phyloP scores from a whole-genome alignment of 1,140 invertebrate genomes.

The Heterodera schachtii region DNA sequence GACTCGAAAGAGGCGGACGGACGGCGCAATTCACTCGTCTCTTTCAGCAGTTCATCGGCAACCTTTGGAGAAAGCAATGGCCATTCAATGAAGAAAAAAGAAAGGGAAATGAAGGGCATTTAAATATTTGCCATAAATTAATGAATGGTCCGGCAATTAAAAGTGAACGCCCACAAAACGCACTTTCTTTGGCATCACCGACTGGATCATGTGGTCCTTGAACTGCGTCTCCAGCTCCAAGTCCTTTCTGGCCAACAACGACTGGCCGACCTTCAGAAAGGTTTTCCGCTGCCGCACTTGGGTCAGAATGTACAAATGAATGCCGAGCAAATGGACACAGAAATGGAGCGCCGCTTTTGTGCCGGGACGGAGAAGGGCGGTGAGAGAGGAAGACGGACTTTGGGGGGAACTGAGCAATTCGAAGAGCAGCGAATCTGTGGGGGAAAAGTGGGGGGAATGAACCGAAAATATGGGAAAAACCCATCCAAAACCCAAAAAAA shows the following conservation, averaged over 20 bases:
- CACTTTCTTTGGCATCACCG: conserved; percentile 81
- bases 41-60: conserved; percentile 69
- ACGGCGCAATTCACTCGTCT: conserved; percentile 59
- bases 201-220: conserved; percentile 95
- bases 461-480: not conserved
- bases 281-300: conserved; percentile 85
- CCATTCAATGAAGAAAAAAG: too few relatives aligned
- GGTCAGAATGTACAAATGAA: conserved; percentile 90
- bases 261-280: conserved; percentile 94
- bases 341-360: conserved; percentile 81
- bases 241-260: conserved; percentile 80
- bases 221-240: conserved; percentile 88
- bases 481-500: not conserved
- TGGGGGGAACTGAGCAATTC: conserved; percentile 70
- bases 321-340: conserved; percentile 85
- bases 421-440: conserved; percentile 79
- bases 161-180: conserved; percentile 13
- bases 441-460: conserved; percentile 50
- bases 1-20: conserved; percentile 53
- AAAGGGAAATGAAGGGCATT: too few relatives aligned
- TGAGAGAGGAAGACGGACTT: not conserved
- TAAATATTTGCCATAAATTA: too few relatives aligned
- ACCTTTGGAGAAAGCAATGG: conserved; percentile 71
- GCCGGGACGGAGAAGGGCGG: conserved; percentile 62
- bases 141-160: too few relatives aligned